phyloP scores from a whole-genome alignment of 2,888 invertebrate genomes.

The Exephanes ischioxanthus region DNA sequence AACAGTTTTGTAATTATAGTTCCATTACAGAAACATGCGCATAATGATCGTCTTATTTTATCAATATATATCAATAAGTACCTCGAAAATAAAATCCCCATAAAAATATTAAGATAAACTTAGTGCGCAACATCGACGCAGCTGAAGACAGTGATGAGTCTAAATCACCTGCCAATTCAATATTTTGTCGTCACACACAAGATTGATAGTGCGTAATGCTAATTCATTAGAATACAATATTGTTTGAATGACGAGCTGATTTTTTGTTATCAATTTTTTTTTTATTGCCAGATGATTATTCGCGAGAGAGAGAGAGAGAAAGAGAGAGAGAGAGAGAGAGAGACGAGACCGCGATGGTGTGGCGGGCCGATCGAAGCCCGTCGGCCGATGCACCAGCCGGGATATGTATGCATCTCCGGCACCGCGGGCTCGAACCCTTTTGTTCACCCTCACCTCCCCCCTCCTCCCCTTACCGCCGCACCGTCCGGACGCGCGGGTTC shows the following conservation, averaged over 20 bases:
- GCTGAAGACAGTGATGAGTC: background rate
- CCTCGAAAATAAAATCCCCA: background rate
- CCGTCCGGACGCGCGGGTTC: constrained; percentile 61
- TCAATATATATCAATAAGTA: background rate
- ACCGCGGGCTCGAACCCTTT: constrained; percentile 56
- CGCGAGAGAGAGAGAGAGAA: constrained; percentile 29
- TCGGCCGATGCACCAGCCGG: constrained; percentile 48
- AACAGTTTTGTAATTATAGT: background rate
- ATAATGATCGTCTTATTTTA: background rate
- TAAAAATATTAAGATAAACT: background rate
- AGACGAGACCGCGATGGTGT: constrained; percentile 41
- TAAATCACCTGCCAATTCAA: background rate
- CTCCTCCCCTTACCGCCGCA: background rate
- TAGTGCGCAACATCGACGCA: background rate
- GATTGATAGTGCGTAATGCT: background rate
- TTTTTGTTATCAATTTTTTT: background rate
- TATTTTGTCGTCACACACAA: too few species aligned
- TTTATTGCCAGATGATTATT: constrained; percentile 56
- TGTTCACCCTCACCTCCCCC: constrained; percentile 55
- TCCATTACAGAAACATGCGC: background rate
- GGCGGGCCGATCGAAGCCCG: constrained; percentile 20
- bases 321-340: constrained; percentile 35
- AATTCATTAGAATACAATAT: constrained; percentile 23
- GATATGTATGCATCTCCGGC: constrained; percentile 58
- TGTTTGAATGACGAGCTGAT: constrained; percentile 56